Evolutionary conservation across 2,888 invertebrate species (phyloP).

Genomic region (Drosophila macrospina): DNA sequence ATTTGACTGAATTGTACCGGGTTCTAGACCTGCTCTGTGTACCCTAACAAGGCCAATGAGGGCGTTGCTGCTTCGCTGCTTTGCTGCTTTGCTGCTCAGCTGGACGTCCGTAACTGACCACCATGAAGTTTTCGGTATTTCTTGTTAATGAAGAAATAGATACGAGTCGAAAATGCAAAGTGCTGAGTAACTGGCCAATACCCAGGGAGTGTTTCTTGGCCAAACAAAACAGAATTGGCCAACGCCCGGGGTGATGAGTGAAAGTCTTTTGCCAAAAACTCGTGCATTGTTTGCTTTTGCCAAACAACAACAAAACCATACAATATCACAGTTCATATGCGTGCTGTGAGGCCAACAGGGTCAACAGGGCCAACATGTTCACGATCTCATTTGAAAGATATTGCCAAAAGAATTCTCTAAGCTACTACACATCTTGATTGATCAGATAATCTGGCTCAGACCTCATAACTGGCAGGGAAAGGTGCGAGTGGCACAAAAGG

Average conservation of each 20-base stretch:
- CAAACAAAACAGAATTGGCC: slow-evolving; percentile 55
- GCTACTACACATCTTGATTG: slow-evolving; percentile 18
- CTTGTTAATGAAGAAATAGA: slow-evolving; percentile 79
- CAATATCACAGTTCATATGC: slow-evolving; percentile 38
- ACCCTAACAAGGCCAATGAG: slow-evolving; percentile 65
- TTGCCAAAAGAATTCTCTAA: slow-evolving; percentile 23
- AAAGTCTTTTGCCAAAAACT: slow-evolving; percentile 69
- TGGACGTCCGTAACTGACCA: slow-evolving; percentile 70
- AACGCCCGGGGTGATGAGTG: slow-evolving; percentile 68
- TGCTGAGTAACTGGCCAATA: slow-evolving; percentile 58
- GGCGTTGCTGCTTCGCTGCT: slow-evolving; percentile 68
- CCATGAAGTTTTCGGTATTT: slow-evolving; percentile 63
- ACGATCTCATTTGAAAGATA: slow-evolving; percentile 38
- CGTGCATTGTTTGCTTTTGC: slow-evolving; percentile 64
- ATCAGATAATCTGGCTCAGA: slow-evolving; percentile 43
- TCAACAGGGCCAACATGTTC: slow-evolving; percentile 1
- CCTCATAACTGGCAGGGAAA: background rate
- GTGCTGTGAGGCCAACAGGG: slow-evolving; percentile 42
- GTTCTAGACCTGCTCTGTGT: slow-evolving; percentile 29
- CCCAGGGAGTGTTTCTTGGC: slow-evolving; percentile 13
- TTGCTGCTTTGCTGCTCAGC: slow-evolving; percentile 73
- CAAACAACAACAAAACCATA: slow-evolving; percentile 16
- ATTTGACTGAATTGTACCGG: slow-evolving; percentile 32
- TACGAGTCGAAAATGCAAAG: slow-evolving; percentile 35
- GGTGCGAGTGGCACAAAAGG: slow-evolving; percentile 29